Conservation (phyloP, 2,113 vertebrate species). For the Anarhynchus alexandrinus region DNA sequence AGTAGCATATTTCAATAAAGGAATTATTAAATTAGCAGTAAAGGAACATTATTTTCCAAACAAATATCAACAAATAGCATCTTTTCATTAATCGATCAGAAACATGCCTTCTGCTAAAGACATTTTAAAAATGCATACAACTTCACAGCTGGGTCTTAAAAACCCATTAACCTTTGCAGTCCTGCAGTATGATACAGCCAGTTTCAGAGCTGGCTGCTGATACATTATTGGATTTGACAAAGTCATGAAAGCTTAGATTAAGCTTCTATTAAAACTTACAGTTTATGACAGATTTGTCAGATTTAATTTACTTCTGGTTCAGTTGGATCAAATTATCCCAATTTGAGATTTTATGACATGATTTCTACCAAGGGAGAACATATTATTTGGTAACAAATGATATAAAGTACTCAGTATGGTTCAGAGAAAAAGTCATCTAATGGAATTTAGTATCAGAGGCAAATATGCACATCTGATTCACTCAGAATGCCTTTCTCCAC, state of each 20-base stretch:
- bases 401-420: neutral
- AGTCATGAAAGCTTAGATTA: slow-evolving; percentile 74
- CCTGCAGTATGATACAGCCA: slow-evolving; percentile 21
- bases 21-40: neutral
- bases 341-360: slow-evolving; percentile 54
- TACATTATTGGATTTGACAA: slow-evolving; percentile 74
- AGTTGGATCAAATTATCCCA: slow-evolving; percentile 66
- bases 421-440: neutral
- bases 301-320: slow-evolving; percentile 74
- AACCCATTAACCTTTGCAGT: slow-evolving; percentile 51
- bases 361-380: slow-evolving; percentile 32
- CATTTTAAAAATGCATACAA: neutral
- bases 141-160: slow-evolving; percentile 17
- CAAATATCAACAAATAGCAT: neutral
- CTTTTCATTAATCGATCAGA: neutral
- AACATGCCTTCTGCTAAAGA: neutral
- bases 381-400: slow-evolving; percentile 38
- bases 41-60: neutral
- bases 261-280: slow-evolving; percentile 71
- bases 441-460: neutral
- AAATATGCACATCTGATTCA: neutral
- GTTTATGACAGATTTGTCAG: slow-evolving; percentile 76
- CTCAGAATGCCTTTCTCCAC: neutral
- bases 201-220: slow-evolving; percentile 48
- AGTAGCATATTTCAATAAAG: neutral